Percentiles rank a stretch among this genome's conserved stretches.
These are phyloP conservation scores for Trematomus bernacchii DNA, from an alignment of 2,797 vertebrate species.

Conservation along the genomic window DNA sequence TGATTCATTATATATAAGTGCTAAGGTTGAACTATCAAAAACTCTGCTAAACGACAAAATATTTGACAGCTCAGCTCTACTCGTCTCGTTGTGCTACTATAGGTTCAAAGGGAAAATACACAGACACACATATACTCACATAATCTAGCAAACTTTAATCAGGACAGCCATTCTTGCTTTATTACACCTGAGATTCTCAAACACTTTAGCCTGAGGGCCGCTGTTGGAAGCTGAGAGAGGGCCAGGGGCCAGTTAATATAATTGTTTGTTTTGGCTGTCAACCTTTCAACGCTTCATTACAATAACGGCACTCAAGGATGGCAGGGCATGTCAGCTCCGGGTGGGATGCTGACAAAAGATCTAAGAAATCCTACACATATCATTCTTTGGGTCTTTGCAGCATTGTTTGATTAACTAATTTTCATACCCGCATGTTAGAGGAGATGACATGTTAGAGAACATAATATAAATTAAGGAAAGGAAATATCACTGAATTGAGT, in stretches of 20 bases:
- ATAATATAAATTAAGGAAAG: conserved; percentile 29
- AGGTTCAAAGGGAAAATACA: conserved; percentile 25
- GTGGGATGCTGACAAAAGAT: conserved; percentile 46
- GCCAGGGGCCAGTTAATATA: conserved; percentile 66
- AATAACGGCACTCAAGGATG: conserved; percentile 54
- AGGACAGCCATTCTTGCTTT: conserved; percentile 44
- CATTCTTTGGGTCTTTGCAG: conserved; percentile 17
- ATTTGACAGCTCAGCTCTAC: conserved; percentile 51
- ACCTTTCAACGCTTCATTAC: conserved; percentile 64
- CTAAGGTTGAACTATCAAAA: conserved; percentile 54
- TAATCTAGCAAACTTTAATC: conserved; percentile 50
- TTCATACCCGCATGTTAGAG: conserved; percentile 16
- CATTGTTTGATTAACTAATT: conserved; percentile 41
- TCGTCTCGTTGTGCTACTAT: not conserved
- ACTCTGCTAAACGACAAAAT: conserved; percentile 36
- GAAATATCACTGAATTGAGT: not conserved
- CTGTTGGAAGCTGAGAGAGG: conserved; percentile 61
- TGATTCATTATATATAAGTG: conserved; percentile 67
- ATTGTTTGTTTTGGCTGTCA: conserved; percentile 73
- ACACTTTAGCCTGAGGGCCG: conserved; percentile 54
- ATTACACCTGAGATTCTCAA: conserved; percentile 59
- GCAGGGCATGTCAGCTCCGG: conserved; percentile 52
- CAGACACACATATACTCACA: conserved; percentile 31
- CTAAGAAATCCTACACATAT: conserved; percentile 27
- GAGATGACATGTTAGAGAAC: conserved; percentile 24